These are phyloP conservation scores for Scartelaos histophorus DNA, from an alignment of 2,113 vertebrate species.

Conservation along the genomic window DNA sequence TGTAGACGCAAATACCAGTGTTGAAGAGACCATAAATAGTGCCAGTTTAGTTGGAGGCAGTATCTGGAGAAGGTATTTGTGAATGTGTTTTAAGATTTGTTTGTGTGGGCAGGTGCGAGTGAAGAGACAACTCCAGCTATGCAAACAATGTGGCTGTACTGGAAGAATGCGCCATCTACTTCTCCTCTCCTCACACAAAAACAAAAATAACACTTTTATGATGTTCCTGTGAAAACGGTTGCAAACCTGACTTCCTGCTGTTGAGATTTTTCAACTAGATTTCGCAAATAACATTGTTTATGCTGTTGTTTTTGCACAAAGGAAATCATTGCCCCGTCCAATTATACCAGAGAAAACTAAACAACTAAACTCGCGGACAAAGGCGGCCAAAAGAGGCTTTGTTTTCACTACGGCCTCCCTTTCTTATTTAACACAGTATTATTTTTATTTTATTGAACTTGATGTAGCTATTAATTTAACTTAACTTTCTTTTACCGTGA, in stretches of 20 bases:
- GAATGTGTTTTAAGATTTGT: constrained; percentile 5
- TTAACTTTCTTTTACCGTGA: no score
- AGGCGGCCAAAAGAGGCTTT: background rate
- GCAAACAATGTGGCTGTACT: constrained; percentile 4
- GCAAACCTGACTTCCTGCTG: constrained; percentile 3
- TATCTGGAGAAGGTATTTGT: constrained; percentile 6
- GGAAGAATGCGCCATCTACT: background rate
- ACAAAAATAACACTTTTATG: constrained; percentile 6
- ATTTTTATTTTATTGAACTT: background rate
- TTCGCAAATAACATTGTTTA: constrained; percentile 8
- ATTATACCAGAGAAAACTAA: background rate
- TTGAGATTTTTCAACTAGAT: constrained; percentile 4
- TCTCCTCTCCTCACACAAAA: constrained; percentile 1
- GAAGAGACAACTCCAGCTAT: background rate
- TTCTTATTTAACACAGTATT: background rate
- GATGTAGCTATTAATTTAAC: no score
- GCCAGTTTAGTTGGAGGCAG: background rate
- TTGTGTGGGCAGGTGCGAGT: constrained; percentile 4
- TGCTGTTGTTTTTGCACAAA: background rate
- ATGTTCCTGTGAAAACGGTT: constrained; percentile 3
- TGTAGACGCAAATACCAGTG: background rate
- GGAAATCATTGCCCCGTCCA: background rate
- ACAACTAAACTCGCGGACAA: background rate
- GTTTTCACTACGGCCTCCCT: background rate
- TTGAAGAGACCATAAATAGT: constrained; percentile 2